Evolutionary conservation across 2,888 invertebrate species (phyloP).

Genomic region (Fissipunctia ypsillon): DNA sequence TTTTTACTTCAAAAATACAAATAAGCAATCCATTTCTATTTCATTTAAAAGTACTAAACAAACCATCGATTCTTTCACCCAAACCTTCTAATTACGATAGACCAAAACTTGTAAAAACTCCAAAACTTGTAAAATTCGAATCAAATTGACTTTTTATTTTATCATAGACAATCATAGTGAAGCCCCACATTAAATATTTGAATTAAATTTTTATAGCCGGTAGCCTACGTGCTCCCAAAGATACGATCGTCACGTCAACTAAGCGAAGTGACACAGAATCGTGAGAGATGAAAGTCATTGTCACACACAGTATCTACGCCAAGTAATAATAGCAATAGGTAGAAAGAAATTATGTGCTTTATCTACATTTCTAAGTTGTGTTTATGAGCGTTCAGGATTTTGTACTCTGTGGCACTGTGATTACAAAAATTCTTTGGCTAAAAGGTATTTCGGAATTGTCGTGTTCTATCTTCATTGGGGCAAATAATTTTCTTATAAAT

Average conservation of each 20-base stretch:
- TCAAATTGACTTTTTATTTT: not conserved
- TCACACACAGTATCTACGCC: conserved; percentile 69
- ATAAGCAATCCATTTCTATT: not conserved
- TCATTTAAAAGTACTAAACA: not conserved
- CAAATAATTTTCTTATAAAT: conserved; percentile 5
- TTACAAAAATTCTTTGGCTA: conserved; percentile 33
- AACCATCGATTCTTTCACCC: not conserved
- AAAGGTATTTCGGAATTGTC: conserved; percentile 21
- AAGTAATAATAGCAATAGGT: conserved; percentile 57
- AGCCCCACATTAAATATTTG: conserved; percentile 42
- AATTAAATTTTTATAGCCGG: conserved; percentile 47
- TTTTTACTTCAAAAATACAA: not conserved
- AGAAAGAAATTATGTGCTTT: conserved; percentile 51
- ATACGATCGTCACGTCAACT: conserved; percentile 69
- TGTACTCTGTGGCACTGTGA: conserved; percentile 10
- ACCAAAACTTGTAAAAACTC: not conserved
- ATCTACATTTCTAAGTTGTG: conserved; percentile 45
- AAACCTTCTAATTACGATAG: not conserved
- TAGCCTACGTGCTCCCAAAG: conserved; percentile 63
- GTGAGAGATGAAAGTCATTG: conserved; percentile 85
- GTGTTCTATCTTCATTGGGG: conserved; percentile 40
- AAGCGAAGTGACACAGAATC: conserved; percentile 72
- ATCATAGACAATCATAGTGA: conserved; percentile 23
- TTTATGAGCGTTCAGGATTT: conserved; percentile 15
- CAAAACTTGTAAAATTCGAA: not conserved